Conservation (phyloP, 2,797 vertebrate species). For the Xiphophorus birchmanni region DNA sequence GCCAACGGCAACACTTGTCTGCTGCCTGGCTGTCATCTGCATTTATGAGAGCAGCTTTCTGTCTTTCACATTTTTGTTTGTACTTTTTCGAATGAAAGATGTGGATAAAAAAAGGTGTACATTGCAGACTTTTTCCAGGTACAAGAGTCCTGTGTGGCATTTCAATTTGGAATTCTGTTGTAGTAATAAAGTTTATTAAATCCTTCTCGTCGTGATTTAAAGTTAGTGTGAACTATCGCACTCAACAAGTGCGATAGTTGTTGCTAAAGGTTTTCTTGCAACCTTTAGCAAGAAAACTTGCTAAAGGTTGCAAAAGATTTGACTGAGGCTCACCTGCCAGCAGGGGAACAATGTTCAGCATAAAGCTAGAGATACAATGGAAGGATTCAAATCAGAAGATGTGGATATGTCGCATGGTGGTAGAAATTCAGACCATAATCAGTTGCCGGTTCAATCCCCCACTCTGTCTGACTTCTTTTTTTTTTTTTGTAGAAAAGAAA, state of each 20-base stretch:
- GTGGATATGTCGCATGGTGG: too few species aligned
- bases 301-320: background rate
- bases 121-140: conserved; percentile 38
- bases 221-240: background rate
- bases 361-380: background rate
- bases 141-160: conserved; percentile 31
- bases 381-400: background rate
- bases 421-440: background rate
- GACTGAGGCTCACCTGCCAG: background rate
- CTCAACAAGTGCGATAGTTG: too few species aligned
- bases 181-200: conserved; percentile 31
- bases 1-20: conserved; percentile 43
- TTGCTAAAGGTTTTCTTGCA: too few species aligned
- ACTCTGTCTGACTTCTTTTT: too few species aligned
- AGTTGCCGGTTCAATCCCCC: too few species aligned
- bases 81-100: conserved; percentile 45
- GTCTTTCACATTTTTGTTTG: background rate
- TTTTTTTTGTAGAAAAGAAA: too few species aligned
- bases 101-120: conserved; percentile 28
- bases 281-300: background rate
- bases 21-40: conserved; percentile 48
- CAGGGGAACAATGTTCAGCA: background rate
- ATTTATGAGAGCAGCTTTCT: conserved; percentile 42
- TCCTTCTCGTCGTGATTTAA: conserved; percentile 22
- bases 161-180: conserved; percentile 40